phyloP scores from a whole-genome alignment of 2,888 invertebrate genomes.

The Furcula furcula region DNA sequence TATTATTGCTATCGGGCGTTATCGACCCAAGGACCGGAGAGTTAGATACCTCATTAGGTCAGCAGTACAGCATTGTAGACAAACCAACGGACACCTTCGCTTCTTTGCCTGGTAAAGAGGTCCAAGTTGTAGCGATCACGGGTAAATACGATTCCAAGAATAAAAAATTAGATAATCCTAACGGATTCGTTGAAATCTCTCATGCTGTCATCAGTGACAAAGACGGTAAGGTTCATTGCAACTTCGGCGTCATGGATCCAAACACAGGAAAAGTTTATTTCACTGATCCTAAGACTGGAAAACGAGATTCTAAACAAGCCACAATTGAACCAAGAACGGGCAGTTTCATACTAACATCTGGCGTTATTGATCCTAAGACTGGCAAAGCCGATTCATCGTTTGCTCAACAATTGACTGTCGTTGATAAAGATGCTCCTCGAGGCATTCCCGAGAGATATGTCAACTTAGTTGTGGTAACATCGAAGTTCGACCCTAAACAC shows the following conservation, averaged over 20 bases:
- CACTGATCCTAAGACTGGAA: conserved; percentile 83
- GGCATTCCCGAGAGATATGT: conserved; percentile 72
- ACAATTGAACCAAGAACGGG: conserved; percentile 78
- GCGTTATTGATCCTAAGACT: conserved; percentile 83
- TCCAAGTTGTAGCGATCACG: conserved; percentile 82
- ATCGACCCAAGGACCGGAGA: conserved; percentile 82
- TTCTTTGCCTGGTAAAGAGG: conserved; percentile 63
- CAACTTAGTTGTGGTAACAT: conserved; percentile 78
- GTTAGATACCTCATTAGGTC: conserved; percentile 79
- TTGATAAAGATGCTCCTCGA: conserved; percentile 70
- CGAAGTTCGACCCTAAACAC: conserved; percentile 81
- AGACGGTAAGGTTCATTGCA: conserved; percentile 85
- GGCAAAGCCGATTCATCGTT: conserved; percentile 85
- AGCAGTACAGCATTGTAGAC: conserved; percentile 83
- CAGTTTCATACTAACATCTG: conserved; percentile 81
- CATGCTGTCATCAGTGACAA: conserved; percentile 84
- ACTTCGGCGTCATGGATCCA: conserved; percentile 84
- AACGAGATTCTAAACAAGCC: conserved; percentile 83
- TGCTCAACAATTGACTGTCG: conserved; percentile 77
- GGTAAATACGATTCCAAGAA: conserved; percentile 82
- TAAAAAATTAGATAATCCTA: conserved; percentile 81
- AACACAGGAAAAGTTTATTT: conserved; percentile 81
- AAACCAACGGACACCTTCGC: conserved; percentile 77
- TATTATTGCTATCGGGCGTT: conserved; percentile 77
- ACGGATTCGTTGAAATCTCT: conserved; percentile 77